Conservation (phyloP, 2,888 invertebrate genomes). For the Drosophila anomelani region DNA sequence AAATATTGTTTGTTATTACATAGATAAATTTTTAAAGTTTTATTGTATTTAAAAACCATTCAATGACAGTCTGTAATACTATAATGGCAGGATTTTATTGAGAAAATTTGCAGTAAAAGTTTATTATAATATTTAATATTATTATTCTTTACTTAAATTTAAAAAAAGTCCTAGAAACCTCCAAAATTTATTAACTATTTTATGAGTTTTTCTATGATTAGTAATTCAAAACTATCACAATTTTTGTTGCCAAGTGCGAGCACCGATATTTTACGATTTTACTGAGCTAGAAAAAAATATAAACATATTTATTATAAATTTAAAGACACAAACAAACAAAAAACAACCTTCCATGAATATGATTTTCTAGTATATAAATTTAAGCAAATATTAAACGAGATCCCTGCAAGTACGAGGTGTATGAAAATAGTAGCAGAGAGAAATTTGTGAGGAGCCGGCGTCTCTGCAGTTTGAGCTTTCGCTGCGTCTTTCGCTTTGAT, state of each 20-base stretch:
- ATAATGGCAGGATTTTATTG: no score
- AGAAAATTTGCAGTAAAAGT: not conserved
- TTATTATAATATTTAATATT: not conserved
- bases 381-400: not conserved
- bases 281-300: not conserved
- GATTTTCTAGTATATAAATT: not conserved
- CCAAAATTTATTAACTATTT: not conserved
- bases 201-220: not conserved
- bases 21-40: no score
- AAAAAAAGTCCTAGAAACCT: not conserved
- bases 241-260: not conserved
- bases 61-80: no score
- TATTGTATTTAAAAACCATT: no score
- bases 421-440: constrained; percentile 31
- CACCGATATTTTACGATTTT: not conserved
- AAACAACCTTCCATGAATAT: not conserved
- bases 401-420: not conserved
- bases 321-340: no score
- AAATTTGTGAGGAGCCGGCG: constrained; percentile 25
- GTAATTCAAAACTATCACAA: not conserved
- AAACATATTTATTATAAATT: not conserved
- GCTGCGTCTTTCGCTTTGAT: constrained; percentile 62
- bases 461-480: constrained; percentile 39
- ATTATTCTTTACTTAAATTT: no score
- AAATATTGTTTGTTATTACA: no score